phyloP scores from a whole-genome alignment of 1,140 invertebrate genomes.

The Copidosoma floridanum region DNA sequence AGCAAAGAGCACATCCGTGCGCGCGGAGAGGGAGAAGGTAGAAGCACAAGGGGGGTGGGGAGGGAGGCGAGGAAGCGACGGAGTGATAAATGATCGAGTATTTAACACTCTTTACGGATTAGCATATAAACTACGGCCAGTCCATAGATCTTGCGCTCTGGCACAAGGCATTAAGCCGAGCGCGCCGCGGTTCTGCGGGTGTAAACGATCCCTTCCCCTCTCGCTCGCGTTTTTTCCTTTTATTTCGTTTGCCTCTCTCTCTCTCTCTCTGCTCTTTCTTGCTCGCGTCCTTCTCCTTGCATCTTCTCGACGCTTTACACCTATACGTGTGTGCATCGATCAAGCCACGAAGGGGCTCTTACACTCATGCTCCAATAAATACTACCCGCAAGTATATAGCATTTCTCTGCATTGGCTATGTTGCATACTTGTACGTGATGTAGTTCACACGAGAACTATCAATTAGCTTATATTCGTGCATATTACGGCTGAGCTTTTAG shows the following conservation, averaged over 20 bases:
- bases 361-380: too few relatives aligned
- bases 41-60: conserved; percentile 8
- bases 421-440: too few relatives aligned
- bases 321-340: not conserved
- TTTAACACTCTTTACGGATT: conserved; percentile 60
- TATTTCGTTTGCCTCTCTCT: not conserved
- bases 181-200: conserved; percentile 42
- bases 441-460: too few relatives aligned
- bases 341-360: not conserved
- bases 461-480: too few relatives aligned
- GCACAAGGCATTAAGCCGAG: conserved; percentile 54
- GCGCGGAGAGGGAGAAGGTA: not conserved
- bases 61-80: conserved; percentile 28
- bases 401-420: too few relatives aligned
- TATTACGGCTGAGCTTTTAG: too few relatives aligned
- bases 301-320: not conserved
- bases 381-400: too few relatives aligned
- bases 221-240: conserved; percentile 12
- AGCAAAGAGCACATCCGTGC: not conserved
- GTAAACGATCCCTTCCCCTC: conserved; percentile 39
- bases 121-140: conserved; percentile 59
- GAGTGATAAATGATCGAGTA: conserved; percentile 59
- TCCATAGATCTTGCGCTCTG: conserved; percentile 57
- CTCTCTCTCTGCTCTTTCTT: not conserved
- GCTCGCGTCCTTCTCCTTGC: not conserved